These are phyloP conservation scores for Spea hammondii DNA, from an alignment of 2,797 vertebrate genomes.

Conservation along the genomic window DNA sequence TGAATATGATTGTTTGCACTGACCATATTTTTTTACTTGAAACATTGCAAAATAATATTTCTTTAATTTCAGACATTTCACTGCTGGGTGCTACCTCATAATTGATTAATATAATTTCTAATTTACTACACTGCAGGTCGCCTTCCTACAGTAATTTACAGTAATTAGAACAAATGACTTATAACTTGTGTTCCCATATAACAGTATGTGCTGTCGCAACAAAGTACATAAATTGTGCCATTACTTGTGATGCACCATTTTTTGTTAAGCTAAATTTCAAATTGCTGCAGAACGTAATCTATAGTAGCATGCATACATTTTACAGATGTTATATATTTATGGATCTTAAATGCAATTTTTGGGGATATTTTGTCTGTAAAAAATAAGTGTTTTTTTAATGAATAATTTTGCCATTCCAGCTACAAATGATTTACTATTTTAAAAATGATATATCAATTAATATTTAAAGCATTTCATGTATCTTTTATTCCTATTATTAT, in stretches of 20 bases:
- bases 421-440: too few relatives aligned
- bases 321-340: too few relatives aligned
- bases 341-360: too few relatives aligned
- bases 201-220: slow-evolving; percentile 6
- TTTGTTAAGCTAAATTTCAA: neutral
- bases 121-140: slow-evolving; percentile 15
- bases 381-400: too few relatives aligned
- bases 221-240: neutral
- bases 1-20: neutral
- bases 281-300: too few relatives aligned
- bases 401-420: too few relatives aligned
- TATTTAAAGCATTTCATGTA: too few relatives aligned
- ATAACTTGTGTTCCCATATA: slow-evolving; percentile 16
- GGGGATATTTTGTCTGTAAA: too few relatives aligned
- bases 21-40: neutral
- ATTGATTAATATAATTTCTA: slow-evolving; percentile 23
- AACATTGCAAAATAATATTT: neutral
- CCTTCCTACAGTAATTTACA: slow-evolving; percentile 15
- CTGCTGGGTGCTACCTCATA: neutral
- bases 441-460: too few relatives aligned
- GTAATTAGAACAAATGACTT: slow-evolving; percentile 14
- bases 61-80: neutral
- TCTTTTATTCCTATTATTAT: too few relatives aligned
- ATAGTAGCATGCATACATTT: too few relatives aligned
- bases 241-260: neutral